Evolutionary conservation across 2,888 invertebrate genomes (phyloP).

Genomic region (Sipha maydis): DNA sequence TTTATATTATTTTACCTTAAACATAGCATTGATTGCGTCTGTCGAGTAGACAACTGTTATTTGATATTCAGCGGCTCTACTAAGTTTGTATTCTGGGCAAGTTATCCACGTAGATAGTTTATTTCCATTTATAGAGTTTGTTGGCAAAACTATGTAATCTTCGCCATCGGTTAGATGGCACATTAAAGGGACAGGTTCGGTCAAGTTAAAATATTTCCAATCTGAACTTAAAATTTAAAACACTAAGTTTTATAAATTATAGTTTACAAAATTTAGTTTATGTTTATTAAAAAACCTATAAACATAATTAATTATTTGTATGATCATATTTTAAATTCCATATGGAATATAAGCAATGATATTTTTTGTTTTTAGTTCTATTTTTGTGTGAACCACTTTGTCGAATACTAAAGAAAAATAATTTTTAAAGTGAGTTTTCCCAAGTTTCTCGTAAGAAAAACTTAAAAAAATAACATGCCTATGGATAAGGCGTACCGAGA

Average conservation of each 20-base stretch:
- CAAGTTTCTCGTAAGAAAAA: not conserved
- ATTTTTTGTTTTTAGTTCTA: too few species aligned
- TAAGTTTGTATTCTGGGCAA: conserved; percentile 35
- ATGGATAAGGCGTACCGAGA: too few species aligned
- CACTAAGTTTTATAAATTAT: not conserved
- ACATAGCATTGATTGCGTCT: conserved; percentile 31
- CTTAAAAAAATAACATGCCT: not conserved
- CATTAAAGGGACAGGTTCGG: conserved; percentile 43
- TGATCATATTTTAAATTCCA: too few species aligned
- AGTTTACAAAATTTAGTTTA: too few species aligned
- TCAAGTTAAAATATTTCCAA: conserved; percentile 51
- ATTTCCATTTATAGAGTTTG: conserved; percentile 52
- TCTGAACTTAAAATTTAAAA: conserved; percentile 20
- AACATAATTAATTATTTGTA: too few species aligned
- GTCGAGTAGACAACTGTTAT: conserved; percentile 44
- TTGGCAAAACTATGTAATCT: conserved; percentile 55
- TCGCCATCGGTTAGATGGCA: conserved; percentile 47
- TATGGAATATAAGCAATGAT: too few species aligned
- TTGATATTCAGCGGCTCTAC: conserved; percentile 40
- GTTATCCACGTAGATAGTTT: conserved; percentile 53
- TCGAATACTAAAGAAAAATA: not conserved
- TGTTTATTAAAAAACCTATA: too few species aligned
- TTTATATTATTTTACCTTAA: conserved; percentile 24
- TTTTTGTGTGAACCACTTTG: too few species aligned
- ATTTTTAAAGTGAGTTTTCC: not conserved